phyloP scores from a whole-genome alignment of 2,888 invertebrate genomes.

The Anoncus sp. region DNA sequence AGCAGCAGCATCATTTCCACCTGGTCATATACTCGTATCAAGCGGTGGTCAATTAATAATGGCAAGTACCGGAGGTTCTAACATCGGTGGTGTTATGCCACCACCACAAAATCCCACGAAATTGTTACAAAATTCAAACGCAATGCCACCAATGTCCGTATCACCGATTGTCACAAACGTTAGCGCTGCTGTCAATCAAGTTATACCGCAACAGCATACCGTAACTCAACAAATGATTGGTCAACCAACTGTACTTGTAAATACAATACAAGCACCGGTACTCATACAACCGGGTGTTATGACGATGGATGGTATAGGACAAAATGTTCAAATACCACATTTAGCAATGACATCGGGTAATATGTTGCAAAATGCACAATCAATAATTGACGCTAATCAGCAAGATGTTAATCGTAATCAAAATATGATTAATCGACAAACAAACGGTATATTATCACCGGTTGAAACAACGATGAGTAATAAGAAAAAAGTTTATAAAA shows the following conservation, averaged over 20 bases:
- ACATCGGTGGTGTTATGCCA: slow-evolving; percentile 86
- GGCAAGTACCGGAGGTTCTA: slow-evolving; percentile 85
- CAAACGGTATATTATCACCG: slow-evolving; percentile 84
- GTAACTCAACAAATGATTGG: slow-evolving; percentile 88
- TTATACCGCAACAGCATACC: slow-evolving; percentile 87
- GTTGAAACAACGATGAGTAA: slow-evolving; percentile 86
- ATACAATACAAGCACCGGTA: slow-evolving; percentile 91
- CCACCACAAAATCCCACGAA: slow-evolving; percentile 83
- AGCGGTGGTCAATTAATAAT: slow-evolving; percentile 90
- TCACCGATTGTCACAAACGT: slow-evolving; percentile 88
- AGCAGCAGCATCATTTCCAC: slow-evolving; percentile 81
- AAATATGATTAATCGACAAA: slow-evolving; percentile 76
- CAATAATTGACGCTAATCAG: slow-evolving; percentile 83
- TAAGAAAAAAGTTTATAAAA: slow-evolving; percentile 87
- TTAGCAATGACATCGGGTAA: slow-evolving; percentile 86
- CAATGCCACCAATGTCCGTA: slow-evolving; percentile 86
- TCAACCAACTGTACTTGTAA: slow-evolving; percentile 92
- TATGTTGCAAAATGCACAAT: slow-evolving; percentile 86
- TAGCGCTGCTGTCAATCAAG: slow-evolving; percentile 87
- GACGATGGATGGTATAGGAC: slow-evolving; percentile 90
- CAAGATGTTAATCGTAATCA: slow-evolving; percentile 77
- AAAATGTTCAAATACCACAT: slow-evolving; percentile 89
- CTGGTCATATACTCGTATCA: slow-evolving; percentile 90
- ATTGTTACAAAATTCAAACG: slow-evolving; percentile 82
- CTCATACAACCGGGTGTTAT: slow-evolving; percentile 91